A percentile compares a stretch with the other conserved stretches of the same genome.
Evolutionary conservation across 2,797 vertebrate genomes (phyloP).

Genomic region (Argentina silus): DNA sequence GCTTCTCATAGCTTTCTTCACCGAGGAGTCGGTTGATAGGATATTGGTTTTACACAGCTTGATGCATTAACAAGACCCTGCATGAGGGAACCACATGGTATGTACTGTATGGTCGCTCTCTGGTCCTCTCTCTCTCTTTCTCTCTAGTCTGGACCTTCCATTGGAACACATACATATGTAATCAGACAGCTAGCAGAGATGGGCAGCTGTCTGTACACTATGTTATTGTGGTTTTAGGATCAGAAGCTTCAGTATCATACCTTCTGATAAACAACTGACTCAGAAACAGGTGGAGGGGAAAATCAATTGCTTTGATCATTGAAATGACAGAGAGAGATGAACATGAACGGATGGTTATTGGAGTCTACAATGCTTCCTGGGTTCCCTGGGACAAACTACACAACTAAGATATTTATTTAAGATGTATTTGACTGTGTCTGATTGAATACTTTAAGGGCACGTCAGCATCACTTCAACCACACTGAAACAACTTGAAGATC

Average conservation of each 20-base stretch:
- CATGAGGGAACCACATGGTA: neutral
- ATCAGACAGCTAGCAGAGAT: neutral
- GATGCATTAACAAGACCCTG: neutral
- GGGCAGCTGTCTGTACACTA: neutral
- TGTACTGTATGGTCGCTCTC: neutral
- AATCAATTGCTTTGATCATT: too few relatives aligned
- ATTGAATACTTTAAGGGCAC: too few relatives aligned
- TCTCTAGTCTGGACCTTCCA: constrained; percentile 1
- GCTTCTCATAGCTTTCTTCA: neutral
- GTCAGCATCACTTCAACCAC: too few relatives aligned
- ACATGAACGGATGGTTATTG: too few relatives aligned
- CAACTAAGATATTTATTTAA: too few relatives aligned
- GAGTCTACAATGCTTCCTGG: too few relatives aligned
- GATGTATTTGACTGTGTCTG: too few relatives aligned
- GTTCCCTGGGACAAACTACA: too few relatives aligned
- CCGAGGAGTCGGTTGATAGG: neutral
- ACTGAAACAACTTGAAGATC: too few relatives aligned
- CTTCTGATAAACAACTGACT: too few relatives aligned
- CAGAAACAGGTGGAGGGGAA: too few relatives aligned
- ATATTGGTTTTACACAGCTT: neutral
- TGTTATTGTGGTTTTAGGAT: neutral
- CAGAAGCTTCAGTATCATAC: neutral
- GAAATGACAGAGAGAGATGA: too few relatives aligned
- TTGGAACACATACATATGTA: neutral
- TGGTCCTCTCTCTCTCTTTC: constrained; percentile 11